Evolutionary conservation across 2,113 vertebrate genomes (phyloP).

Genomic region (Mellivora capensis): DNA sequence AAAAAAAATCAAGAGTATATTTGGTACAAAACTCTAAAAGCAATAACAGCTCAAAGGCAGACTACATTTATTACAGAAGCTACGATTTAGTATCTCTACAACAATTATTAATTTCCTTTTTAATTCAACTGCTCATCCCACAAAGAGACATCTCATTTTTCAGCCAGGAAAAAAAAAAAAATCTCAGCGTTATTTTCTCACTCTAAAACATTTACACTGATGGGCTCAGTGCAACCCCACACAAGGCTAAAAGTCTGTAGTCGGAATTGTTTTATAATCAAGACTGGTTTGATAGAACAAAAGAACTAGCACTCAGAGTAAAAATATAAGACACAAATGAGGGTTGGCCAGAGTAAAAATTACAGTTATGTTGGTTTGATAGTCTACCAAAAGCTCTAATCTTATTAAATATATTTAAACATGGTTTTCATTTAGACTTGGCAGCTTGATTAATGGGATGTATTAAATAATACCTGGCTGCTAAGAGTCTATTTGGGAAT

Average conservation of each 20-base stretch:
- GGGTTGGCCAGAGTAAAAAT: neutral
- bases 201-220: constrained; percentile 29
- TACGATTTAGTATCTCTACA: constrained; percentile 73
- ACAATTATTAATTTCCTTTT: constrained; percentile 76
- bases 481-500: constrained; percentile 58
- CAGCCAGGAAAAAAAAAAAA: neutral
- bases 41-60: constrained; percentile 66
- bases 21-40: constrained; percentile 43
- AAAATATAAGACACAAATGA: constrained; percentile 36
- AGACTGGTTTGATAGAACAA: neutral
- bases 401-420: constrained; percentile 67
- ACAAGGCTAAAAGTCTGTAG: neutral
- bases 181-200: neutral
- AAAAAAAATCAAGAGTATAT: neutral
- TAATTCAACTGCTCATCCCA: constrained; percentile 61
- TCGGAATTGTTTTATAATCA: neutral
- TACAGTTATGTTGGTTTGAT: constrained; percentile 19
- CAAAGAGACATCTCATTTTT: constrained; percentile 29
- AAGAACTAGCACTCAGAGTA: constrained; percentile 38
- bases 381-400: constrained; percentile 55
- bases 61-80: constrained; percentile 73
- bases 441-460: constrained; percentile 65
- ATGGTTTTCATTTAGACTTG: constrained; percentile 69
- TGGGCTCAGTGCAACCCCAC: neutral
- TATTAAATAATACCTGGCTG: constrained; percentile 72